A percentile compares a stretch with the other conserved stretches of the same genome.
Evolutionary conservation across 2,113 vertebrate species (phyloP).

Genomic region (Alosa alosa): DNA sequence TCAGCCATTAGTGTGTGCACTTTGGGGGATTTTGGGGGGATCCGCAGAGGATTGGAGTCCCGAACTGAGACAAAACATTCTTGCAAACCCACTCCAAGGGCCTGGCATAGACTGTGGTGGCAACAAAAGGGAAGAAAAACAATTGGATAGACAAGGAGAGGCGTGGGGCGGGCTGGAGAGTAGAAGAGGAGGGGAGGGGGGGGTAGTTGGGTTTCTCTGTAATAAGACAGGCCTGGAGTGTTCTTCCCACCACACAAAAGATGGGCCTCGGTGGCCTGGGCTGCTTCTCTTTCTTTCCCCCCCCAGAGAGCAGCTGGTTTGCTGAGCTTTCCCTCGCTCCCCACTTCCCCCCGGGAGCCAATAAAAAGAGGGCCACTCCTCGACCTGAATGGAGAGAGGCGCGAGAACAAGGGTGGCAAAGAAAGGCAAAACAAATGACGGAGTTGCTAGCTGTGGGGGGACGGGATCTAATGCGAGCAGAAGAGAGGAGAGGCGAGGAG

Average conservation of each 20-base stretch:
- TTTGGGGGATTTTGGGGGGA: not conserved
- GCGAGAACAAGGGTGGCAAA: not conserved
- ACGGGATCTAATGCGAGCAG: not conserved
- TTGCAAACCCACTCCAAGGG: conserved; percentile 3
- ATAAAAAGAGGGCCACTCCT: conserved; percentile 7
- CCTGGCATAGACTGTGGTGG: conserved; percentile 31
- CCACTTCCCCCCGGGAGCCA: conserved; percentile 28
- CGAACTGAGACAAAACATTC: conserved; percentile 37
- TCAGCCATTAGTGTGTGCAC: not conserved
- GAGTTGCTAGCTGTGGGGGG: not conserved
- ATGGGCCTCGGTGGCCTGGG: conserved; percentile 56
- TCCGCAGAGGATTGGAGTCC: conserved; percentile 18
- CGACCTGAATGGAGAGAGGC: not conserved
- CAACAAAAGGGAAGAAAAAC: conserved; percentile 57
- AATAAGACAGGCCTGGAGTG: conserved; percentile 60
- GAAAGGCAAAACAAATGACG: not conserved
- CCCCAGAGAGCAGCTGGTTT: conserved; percentile 42
- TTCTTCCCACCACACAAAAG: conserved; percentile 63
- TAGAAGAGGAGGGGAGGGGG: conserved; percentile 23
- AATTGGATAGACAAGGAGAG: conserved; percentile 43
- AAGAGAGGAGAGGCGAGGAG: not conserved
- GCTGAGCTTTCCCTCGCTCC: not conserved
- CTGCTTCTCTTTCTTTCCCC: conserved; percentile 57
- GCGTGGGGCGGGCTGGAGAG: conserved; percentile 29
- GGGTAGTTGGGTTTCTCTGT: conserved; percentile 8